Percentiles rank a stretch among this genome's conserved stretches.
Conservation (phyloP, 92 coral and sea anemone genomes). For the Epizoanthus stellaris region DNA sequence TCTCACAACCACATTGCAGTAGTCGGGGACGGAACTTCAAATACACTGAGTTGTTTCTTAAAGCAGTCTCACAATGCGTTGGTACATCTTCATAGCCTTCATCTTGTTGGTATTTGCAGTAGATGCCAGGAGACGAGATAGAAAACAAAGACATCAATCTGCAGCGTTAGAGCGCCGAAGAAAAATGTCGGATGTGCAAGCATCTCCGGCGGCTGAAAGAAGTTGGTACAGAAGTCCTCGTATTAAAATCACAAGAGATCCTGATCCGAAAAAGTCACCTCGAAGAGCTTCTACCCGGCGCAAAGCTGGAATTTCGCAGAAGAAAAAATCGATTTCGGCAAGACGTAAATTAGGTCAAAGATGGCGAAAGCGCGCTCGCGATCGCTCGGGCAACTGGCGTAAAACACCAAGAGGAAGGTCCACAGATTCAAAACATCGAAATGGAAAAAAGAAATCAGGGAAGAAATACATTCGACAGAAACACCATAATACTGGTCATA, state of each 20-base stretch:
- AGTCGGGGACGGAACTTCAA: neutral
- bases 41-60: neutral
- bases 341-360: slow-evolving; percentile 23
- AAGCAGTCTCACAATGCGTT: slow-evolving; percentile 18
- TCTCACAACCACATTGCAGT: neutral
- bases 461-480: neutral
- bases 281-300: slow-evolving; percentile 23
- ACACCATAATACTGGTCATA: neutral
- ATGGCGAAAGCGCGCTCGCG: neutral
- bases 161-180: slow-evolving; percentile 1
- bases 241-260: neutral
- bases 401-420: neutral
- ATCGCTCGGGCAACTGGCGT: neutral
- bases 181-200: neutral
- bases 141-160: neutral
- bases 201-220: neutral
- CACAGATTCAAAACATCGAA: slow-evolving; percentile 6
- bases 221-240: slow-evolving; percentile 36
- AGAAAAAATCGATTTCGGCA: neutral
- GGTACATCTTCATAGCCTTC: slow-evolving; percentile 10
- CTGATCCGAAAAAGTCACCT: slow-evolving; percentile 7
- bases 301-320: neutral
- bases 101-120: slow-evolving; percentile 15
- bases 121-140: neutral
- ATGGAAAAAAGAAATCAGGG: neutral